Evolutionary conservation across 2,888 invertebrate species (phyloP), one percentile per base, ranked within the genome.

Genomic region (Melinopterus prodromus): DNA sequence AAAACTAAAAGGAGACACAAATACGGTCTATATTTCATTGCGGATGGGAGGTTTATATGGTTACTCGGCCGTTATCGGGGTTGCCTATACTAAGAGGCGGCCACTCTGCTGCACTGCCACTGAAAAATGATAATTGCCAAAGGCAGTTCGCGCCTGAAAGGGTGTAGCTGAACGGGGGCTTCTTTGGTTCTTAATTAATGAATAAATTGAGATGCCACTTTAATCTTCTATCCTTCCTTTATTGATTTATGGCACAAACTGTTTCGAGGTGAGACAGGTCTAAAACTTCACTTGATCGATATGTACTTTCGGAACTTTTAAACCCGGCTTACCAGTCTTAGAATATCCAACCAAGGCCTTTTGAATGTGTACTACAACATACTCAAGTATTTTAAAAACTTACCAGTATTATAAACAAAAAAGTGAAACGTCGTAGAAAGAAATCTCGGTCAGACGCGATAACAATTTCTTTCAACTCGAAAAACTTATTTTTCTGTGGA

Each of bases 31-130:
- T 87, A 88, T 88, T 87, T 88, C 87, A 88, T 88, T 87, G 87
- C 87, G 85, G 87, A 87, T 87, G 86, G 85, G 87, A 85, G 86
- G 85, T 87, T 87, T 87, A 87, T 87, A 86, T 86, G 86, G 86
- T 86, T 26, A 81, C 84, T 81, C 83, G 83, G 85, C 86, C 86
- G 86, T 88, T 88, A 88, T 88, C 88, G 86, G 85, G 84, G 84
- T 84, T 86, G 87, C 87, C 88, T 88, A 88, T 87, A 84, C 83
- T 83, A 9, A 81, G 82, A 82, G 83, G 83, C 84, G 84, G 79
- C 71, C 71, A 79, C 78, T 77, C 75, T 70, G 79, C 81, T 77
- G 74, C 36, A 26, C 37, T 74, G 26, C 74, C 53, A 53, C 53
- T 53, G 53, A 53, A 53, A 53, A 53, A 53, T 53, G 53, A 53